A percentile compares a stretch with the other conserved stretches of the same genome.
These are phyloP conservation scores for Aphelenchoides fujianensis DNA, from an alignment of 1,140 invertebrate species.

Conservation along the genomic window DNA sequence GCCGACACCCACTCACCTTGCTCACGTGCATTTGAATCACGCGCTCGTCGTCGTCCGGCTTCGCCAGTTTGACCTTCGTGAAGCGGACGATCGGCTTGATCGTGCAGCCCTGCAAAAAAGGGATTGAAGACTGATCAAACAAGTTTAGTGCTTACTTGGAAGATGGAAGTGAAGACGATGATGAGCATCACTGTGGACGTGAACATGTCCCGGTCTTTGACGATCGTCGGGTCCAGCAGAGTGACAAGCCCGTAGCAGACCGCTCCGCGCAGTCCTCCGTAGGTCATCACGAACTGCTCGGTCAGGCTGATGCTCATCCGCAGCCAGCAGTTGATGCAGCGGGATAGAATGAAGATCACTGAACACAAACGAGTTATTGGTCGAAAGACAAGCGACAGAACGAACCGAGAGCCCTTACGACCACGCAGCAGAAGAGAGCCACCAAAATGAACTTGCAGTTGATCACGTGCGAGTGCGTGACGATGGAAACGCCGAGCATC, in stretches of 20 bases:
- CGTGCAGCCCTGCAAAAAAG: slow-evolving; percentile 64
- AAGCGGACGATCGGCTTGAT: slow-evolving; percentile 66
- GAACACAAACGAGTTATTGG: too few species aligned
- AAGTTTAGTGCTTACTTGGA: slow-evolving; percentile 28
- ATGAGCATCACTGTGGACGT: slow-evolving; percentile 66
- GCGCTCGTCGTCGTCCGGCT: slow-evolving; percentile 22
- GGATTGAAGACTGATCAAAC: slow-evolving; percentile 14
- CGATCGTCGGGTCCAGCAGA: slow-evolving; percentile 34
- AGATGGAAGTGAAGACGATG: slow-evolving; percentile 66
- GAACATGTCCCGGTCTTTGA: slow-evolving; percentile 64
- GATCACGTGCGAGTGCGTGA: slow-evolving; percentile 62
- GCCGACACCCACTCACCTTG: slow-evolving; percentile 2
- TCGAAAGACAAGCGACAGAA: slow-evolving; percentile 16
- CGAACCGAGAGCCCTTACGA: slow-evolving; percentile 76
- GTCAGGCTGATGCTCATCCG: slow-evolving; percentile 54
- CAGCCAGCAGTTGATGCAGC: neutral
- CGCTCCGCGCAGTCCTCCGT: slow-evolving; percentile 24
- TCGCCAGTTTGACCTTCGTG: slow-evolving; percentile 63
- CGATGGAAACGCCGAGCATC: slow-evolving; percentile 91
- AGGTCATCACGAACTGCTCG: slow-evolving; percentile 64
- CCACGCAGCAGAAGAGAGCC: slow-evolving; percentile 73
- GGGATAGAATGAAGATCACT: neutral
- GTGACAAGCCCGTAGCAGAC: slow-evolving; percentile 23
- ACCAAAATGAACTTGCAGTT: slow-evolving; percentile 27
- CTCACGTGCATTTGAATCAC: slow-evolving; percentile 14